Base-by-base conservation (phyloP, 2,113 vertebrate genomes). In the Sebastes fasciatus region DNA sequence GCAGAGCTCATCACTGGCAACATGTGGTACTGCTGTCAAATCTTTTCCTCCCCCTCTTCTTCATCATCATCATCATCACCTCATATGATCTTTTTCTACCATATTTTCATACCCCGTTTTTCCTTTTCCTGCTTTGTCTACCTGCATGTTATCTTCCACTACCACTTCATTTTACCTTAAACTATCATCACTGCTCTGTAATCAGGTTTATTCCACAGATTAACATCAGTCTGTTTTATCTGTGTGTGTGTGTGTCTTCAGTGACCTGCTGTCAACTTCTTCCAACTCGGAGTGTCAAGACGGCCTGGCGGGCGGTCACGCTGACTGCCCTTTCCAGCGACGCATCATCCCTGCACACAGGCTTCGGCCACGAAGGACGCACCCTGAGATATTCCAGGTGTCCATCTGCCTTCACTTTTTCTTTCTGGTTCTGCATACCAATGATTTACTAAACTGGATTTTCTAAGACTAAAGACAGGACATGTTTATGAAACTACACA, bases 271-370 rank as follows among this genome's bases (percentile, higher is more conserved):
- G 65, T 96, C 96, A 71, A 97, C 97, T 13, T 98, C 97, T 14
- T 97, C 97, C 34, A 99, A 97, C 85, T 97, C 97, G 0, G 97
- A 97, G 90, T 96, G 97, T 82, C 97, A 97, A 74, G 97, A 97
- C 0, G 96, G 94, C 0, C 92, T 96, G 74, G 97, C 88, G 0
- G 96, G 95, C 2, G 96, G 95, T 68, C 96, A 95, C 92, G 1
- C 96, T 70, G 80, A 98, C 94, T 8, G 97, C 92, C 1, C 96
- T 45, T 96, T 97, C 60, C 97, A 98, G 79, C 96, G 97, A 9
- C 97, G 98, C 86, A 97, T 98, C 74, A 93, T 98, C 60, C 94
- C 98, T 14, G 96, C 97, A 77, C 95, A 96, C 86, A 88, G 96
- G 74, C 94, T 96, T 82, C 96, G 95, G 82, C 97, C 93, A 82